phyloP scores from a whole-genome alignment of 2,113 vertebrate genomes.

The Sceloporus undulatus region DNA sequence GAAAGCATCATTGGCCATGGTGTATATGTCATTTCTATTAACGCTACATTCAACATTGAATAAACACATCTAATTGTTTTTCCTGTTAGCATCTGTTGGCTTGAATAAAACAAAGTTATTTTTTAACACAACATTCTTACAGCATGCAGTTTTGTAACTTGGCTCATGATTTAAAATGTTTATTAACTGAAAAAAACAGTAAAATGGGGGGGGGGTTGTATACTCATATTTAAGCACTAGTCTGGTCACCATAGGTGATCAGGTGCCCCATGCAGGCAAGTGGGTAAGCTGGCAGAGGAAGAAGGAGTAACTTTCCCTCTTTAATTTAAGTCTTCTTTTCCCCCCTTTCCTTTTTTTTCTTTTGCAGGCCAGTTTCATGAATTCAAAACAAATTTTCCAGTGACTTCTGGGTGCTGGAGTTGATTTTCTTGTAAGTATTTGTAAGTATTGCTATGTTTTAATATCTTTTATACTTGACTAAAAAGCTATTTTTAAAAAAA shows the following conservation, averaged over 20 bases:
- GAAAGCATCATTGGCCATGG: slow-evolving; percentile 40
- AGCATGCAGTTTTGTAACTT: slow-evolving; percentile 62
- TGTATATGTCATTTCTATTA: slow-evolving; percentile 45
- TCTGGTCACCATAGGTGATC: background rate
- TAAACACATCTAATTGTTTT: background rate
- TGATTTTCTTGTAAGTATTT: slow-evolving; percentile 88
- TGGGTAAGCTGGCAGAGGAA: background rate
- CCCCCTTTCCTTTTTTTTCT: slow-evolving; percentile 69
- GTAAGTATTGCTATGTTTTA: slow-evolving; percentile 81
- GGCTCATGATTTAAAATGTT: slow-evolving; percentile 42
- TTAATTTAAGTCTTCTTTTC: slow-evolving; percentile 43
- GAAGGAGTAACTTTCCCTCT: background rate
- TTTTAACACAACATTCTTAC: slow-evolving; percentile 35
- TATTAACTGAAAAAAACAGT: slow-evolving; percentile 49
- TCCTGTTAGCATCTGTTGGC: background rate
- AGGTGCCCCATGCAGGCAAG: background rate
- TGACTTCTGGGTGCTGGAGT: slow-evolving; percentile 95
- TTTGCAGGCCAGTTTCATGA: slow-evolving; percentile 94
- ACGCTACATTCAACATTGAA: slow-evolving; percentile 40
- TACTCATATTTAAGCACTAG: background rate
- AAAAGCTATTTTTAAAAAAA: slow-evolving; percentile 13
- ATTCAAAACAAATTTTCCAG: slow-evolving; percentile 91
- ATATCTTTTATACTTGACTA: background rate
- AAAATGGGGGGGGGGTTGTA: background rate
- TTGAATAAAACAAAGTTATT: slow-evolving; percentile 41